Conservation (phyloP, 2,888 invertebrate species). For the Sclerodermus sp. region DNA sequence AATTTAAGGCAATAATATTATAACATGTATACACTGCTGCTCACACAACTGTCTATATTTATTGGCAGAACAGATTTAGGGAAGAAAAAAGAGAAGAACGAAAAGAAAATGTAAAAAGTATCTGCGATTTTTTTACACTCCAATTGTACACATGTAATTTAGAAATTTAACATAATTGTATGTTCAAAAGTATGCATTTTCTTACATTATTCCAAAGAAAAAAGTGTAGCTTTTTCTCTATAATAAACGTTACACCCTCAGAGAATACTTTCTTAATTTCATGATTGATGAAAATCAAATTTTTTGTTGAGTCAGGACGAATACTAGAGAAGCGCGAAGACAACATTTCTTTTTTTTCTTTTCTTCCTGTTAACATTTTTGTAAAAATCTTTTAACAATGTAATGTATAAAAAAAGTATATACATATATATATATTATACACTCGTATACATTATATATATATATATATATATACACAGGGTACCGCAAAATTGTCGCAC, state of each 20-base stretch:
- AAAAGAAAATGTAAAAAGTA: slow-evolving; percentile 29
- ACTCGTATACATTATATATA: too few species aligned
- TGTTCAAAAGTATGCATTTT: slow-evolving; percentile 43
- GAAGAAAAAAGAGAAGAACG: slow-evolving; percentile 7
- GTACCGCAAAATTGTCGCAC: too few species aligned
- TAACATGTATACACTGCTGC: slow-evolving; percentile 11
- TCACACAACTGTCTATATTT: slow-evolving; percentile 17
- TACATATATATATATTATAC: too few species aligned
- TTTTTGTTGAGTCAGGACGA: too few species aligned
- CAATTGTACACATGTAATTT: slow-evolving; percentile 50
- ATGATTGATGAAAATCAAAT: not conserved
- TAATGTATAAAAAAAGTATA: too few species aligned
- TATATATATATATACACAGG: too few species aligned
- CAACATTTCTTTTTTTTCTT: too few species aligned
- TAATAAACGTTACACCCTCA: slow-evolving; percentile 42
- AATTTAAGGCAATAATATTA: too few species aligned
- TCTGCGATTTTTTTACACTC: slow-evolving; percentile 46
- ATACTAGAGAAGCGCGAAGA: too few species aligned
- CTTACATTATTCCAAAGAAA: slow-evolving; percentile 49
- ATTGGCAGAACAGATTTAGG: not conserved
- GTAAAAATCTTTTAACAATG: too few species aligned
- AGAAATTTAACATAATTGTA: slow-evolving; percentile 35
- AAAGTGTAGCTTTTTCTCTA: slow-evolving; percentile 48
- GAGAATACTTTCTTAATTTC: slow-evolving; percentile 4
- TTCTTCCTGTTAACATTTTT: too few species aligned